A percentile compares a stretch with the other conserved stretches of the same genome.
These are phyloP conservation scores for Sylvicola cinctus DNA, from an alignment of 2,888 invertebrate species.

Conservation along the genomic window DNA sequence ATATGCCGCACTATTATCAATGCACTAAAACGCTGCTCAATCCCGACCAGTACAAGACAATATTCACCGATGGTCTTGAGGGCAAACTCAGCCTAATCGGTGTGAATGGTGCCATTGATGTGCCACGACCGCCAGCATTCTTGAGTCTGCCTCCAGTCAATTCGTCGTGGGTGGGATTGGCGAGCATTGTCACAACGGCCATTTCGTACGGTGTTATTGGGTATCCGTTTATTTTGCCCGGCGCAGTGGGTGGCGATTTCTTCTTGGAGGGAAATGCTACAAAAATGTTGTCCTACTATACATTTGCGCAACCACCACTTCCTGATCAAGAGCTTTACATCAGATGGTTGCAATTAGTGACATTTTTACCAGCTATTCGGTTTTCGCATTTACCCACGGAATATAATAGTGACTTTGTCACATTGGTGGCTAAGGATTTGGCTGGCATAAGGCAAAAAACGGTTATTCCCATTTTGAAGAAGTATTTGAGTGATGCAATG, in stretches of 20 bases:
- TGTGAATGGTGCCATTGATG: constrained; percentile 59
- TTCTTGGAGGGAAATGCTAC: constrained; percentile 32
- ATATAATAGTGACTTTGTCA: constrained; percentile 57
- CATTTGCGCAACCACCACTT: constrained; percentile 32
- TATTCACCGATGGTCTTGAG: constrained; percentile 44
- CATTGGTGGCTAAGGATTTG: constrained; percentile 56
- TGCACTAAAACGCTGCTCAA: constrained; percentile 51
- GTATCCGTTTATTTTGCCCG: constrained; percentile 82
- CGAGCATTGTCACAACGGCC: constrained; percentile 67
- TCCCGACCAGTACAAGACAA: constrained; percentile 64
- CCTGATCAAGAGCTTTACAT: constrained; percentile 69
- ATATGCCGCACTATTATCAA: constrained; percentile 71
- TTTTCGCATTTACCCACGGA: constrained; percentile 79
- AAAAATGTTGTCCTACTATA: constrained; percentile 28
- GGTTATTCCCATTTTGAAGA: constrained; percentile 55
- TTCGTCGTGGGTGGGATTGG: constrained; percentile 72
- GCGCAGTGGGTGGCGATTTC: constrained; percentile 82
- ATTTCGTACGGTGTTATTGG: constrained; percentile 77
- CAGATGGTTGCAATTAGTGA: constrained; percentile 77
- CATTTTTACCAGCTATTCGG: constrained; percentile 80
- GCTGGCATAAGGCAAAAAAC: constrained; percentile 52
- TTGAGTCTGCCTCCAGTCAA: constrained; percentile 68
- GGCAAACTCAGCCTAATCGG: constrained; percentile 48
- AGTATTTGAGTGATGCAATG: constrained; percentile 56
- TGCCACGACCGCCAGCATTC: constrained; percentile 70